Evolutionary conservation across 2,113 vertebrate genomes (phyloP), one percentile per base, ranked within the genome.

Genomic region (Hemicordylus capensis): DNA sequence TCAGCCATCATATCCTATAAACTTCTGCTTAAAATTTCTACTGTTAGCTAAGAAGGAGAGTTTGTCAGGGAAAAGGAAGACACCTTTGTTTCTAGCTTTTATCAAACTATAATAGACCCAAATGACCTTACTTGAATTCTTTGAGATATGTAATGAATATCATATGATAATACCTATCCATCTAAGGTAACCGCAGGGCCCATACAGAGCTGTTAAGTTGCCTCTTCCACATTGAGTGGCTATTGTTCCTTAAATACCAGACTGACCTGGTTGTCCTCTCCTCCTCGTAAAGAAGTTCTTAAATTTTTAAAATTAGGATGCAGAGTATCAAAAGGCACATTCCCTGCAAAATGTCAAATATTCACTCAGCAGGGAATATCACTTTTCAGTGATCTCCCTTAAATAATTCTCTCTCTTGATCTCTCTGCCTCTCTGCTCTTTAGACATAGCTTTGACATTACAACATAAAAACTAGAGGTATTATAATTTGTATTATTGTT

Each of bases 271-370:
- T 78, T 31, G 83, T 46, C 54, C 64, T 85, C n/a, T 39, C 15
- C 39, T 5, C 31, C 42, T 78, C 8, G 7, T 70, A 78, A 85
- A 77, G 63, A 77, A 78, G 75, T 70, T 79, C 64, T 78, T 85
- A 72, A 85, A 85, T 85, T 85, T 85, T 85, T 85, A 85, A 85
- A 85, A 85, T 78, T 70, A 78, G 75, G 63, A 83, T 63, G 70
- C 81, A 63, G 42, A 48, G 31, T 37, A 11, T 85, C 83, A 78
- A 78, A 85, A 85, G 83, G 39, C 64, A 70, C 20, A 3, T 78
- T 78, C n/a, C 75, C 39, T 78, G 39, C 54, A 59, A 85, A 85
- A 85, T 85, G 83, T 78, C 83, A 85, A 58, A 70, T 78, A 85
- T 70, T 78, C 76, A 61, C 64, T 78, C 83, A 78, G 83, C 31